Conservation (phyloP, 1,140 invertebrate genomes). For the Teleopsis dalmanni region DNA sequence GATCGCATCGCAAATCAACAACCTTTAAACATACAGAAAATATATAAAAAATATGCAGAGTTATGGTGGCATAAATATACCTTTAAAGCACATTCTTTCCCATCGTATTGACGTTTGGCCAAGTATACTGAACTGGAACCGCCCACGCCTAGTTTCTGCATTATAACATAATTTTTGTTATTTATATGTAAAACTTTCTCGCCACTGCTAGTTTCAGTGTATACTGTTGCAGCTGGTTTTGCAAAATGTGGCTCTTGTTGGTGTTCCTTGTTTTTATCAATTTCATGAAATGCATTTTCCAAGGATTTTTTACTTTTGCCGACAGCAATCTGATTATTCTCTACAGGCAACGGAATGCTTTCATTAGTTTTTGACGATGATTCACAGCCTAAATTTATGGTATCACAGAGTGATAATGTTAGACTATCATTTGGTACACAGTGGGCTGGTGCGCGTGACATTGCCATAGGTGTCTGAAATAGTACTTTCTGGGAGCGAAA, state of each 20-base stretch:
- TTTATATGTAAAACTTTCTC: slow-evolving; percentile 32
- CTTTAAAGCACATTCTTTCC: slow-evolving; percentile 34
- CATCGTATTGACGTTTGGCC: slow-evolving; percentile 23
- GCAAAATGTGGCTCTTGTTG: no score
- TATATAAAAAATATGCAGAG: not conserved
- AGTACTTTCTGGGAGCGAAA: slow-evolving; percentile 40
- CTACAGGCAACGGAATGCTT: slow-evolving; percentile 3
- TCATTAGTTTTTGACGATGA: slow-evolving; percentile 18
- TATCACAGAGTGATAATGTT: slow-evolving; percentile 35
- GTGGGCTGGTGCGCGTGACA: slow-evolving; percentile 26
- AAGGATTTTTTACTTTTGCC: slow-evolving; percentile 23
- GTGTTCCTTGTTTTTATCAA: not conserved
- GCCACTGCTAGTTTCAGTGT: no score
- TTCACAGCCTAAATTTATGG: slow-evolving; percentile 27
- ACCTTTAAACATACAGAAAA: slow-evolving; percentile 15
- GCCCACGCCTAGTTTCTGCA: slow-evolving; percentile 34
- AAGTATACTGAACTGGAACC: slow-evolving; percentile 40
- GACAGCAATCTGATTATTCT: not conserved
- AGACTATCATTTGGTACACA: slow-evolving; percentile 28
- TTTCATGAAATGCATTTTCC: slow-evolving; percentile 22
- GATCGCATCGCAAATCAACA: slow-evolving; percentile 67
- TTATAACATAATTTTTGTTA: slow-evolving; percentile 27
- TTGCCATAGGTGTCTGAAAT: slow-evolving; percentile 37
- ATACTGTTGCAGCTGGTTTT: no score
- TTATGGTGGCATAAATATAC: slow-evolving; percentile 7